Evolutionary conservation across 2,113 vertebrate genomes (phyloP), one percentile per base, ranked within the genome.

Genomic region (Pelmatolapia mariae): DNA sequence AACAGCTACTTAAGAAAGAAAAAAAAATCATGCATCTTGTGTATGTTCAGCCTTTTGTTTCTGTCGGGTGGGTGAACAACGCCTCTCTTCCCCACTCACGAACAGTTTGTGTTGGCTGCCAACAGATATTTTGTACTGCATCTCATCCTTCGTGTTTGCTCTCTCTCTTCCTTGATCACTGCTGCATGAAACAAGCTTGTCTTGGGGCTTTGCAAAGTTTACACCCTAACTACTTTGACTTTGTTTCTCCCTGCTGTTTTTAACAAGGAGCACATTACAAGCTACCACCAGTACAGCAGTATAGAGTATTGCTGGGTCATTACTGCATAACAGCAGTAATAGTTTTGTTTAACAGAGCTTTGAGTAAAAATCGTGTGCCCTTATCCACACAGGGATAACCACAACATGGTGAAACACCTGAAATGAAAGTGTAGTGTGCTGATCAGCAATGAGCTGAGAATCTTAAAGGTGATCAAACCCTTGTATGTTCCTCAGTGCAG

Each of bases 71-170:
- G 26, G 85, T 85, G 83, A 79, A 78, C 61, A 53, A 88, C 61
- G 71, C 87, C 85, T 93, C 87, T 86, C 73, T 63, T 84, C 89
- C 85, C 71, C 81, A 85, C 89, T 88, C 83, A 80, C 10, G 1
- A 29, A 52, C 73, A 84, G 50, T 66, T 68, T 90, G 13, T 80
- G 61, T 36, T 80, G 71, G 53, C 61, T 90, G 83, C 73, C 73
- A 52, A 31, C 73, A 52, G 73, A 78, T 78, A 78, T 83, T 85
- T 59, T 79, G 33, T 57, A 63, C 84, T 63, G 43, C 16, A 83
- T 33, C 54, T 91, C 57, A n/a, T 56, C 24, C 36, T 82, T 76
- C 5, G 2, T 73, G 68, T 85, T 86, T 80, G 31, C 73, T 82
- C 29, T 81, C 59, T 71, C 47, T 52, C 73, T 78, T 78, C 45